phyloP scores from a whole-genome alignment of 2,113 vertebrate species.

The Uropsilus gracilis region DNA sequence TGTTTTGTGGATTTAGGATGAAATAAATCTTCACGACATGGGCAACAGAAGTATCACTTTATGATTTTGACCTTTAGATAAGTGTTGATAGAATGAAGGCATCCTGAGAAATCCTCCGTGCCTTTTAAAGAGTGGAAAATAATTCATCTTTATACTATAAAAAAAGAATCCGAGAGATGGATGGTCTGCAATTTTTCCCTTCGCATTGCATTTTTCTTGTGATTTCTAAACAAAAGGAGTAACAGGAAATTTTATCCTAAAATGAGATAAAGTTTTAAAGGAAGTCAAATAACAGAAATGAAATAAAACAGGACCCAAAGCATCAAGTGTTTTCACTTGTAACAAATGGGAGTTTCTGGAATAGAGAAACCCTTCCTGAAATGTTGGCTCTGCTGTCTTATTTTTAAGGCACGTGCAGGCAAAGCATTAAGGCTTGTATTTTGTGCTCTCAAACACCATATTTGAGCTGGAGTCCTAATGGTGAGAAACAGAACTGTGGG shows the following conservation, averaged over 20 bases:
- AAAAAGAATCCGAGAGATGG: not conserved
- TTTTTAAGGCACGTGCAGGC: conserved; percentile 7
- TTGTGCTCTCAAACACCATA: not conserved
- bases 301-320: not conserved
- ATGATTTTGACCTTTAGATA: not conserved
- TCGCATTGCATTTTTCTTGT: conserved; percentile 18
- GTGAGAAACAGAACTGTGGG: not conserved
- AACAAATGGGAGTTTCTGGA: not conserved
- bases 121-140: not conserved
- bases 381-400: conserved; percentile 11
- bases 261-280: not conserved
- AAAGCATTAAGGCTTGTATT: not conserved
- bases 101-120: not conserved
- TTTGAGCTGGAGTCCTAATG: not conserved
- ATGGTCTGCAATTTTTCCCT: not conserved
- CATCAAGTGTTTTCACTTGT: not conserved
- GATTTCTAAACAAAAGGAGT: conserved; percentile 14
- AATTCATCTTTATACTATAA: not conserved
- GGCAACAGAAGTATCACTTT: conserved; percentile 49
- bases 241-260: not conserved
- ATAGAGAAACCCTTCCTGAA: not conserved
- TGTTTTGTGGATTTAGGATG: not conserved
- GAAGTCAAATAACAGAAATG: not conserved
- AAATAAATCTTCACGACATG: conserved; percentile 41
- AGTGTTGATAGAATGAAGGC: not conserved